Conservation (phyloP, 2,888 invertebrate species). For the Nemurella pictetii region DNA sequence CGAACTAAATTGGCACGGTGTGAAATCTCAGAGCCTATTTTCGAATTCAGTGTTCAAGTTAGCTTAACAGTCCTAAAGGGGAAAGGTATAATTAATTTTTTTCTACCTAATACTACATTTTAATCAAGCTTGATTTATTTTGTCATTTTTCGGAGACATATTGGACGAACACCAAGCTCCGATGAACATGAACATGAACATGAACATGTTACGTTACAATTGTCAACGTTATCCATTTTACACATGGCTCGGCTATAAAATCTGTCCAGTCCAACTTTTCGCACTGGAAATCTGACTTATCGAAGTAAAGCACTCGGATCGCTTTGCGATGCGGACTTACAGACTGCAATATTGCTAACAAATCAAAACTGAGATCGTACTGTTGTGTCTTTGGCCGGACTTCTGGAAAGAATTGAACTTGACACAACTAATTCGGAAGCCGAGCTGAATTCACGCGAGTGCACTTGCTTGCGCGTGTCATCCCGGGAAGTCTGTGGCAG, state of each 20-base stretch:
- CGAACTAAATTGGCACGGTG: neutral
- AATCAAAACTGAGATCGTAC: too few species aligned
- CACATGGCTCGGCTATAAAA: too few species aligned
- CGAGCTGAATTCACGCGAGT: neutral
- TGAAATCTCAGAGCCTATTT: neutral
- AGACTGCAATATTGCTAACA: too few species aligned
- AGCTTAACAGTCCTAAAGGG: neutral
- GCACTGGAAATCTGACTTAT: too few species aligned
- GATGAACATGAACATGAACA: neutral
- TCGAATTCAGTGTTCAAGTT: neutral
- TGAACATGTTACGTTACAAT: neutral
- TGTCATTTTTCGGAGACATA: neutral
- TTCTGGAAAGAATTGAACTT: too few species aligned
- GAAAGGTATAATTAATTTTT: neutral
- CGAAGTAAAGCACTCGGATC: too few species aligned
- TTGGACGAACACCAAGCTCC: neutral
- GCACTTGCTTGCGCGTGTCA: neutral
- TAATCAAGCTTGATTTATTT: neutral
- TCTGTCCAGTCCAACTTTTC: too few species aligned
- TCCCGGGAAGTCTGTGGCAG: neutral
- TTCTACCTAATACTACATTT: neutral
- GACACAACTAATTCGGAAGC: too few species aligned
- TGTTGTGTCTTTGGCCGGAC: neutral
- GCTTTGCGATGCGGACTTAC: too few species aligned
- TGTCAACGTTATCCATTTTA: neutral